These are phyloP conservation scores for Chelon labrosus DNA, from an alignment of 2,797 vertebrate species.

Conservation along the genomic window DNA sequence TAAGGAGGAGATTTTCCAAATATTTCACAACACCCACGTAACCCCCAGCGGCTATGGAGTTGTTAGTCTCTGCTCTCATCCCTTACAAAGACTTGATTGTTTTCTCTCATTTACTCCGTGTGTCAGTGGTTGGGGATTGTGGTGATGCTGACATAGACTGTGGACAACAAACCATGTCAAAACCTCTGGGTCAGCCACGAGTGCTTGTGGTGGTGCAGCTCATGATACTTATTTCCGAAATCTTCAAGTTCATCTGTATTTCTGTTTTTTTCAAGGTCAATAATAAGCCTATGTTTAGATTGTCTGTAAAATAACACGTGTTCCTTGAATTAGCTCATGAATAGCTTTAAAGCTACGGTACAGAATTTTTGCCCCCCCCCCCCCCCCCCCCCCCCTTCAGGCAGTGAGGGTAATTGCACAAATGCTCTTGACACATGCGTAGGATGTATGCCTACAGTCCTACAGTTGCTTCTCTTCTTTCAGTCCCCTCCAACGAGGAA, in stretches of 20 bases:
- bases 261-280: constrained; percentile 21
- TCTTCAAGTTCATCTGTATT: constrained; percentile 46
- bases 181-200: constrained; percentile 58
- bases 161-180: constrained; percentile 23
- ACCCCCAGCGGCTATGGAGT: constrained; percentile 56
- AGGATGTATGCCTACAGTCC: no score
- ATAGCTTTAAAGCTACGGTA: background rate
- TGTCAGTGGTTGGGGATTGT: constrained; percentile 34
- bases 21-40: constrained; percentile 81
- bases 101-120: constrained; percentile 30
- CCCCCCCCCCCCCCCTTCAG: no score
- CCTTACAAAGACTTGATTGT: constrained; percentile 72
- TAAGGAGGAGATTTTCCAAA: constrained; percentile 81
- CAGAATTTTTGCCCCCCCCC: no score
- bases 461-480: no score
- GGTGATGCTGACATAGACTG: constrained; percentile 29
- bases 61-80: constrained; percentile 52
- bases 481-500: no score
- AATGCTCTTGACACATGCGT: no score
- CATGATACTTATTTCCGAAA: constrained; percentile 48
- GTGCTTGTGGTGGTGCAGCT: constrained; percentile 39
- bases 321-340: background rate
- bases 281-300: constrained; percentile 7
- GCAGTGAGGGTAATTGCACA: no score
- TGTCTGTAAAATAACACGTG: constrained; percentile 4